A percentile compares a stretch with the other conserved stretches of the same genome.
Evolutionary conservation across 2,113 vertebrate species (phyloP).

Genomic region (Oreocharis arfaki): DNA sequence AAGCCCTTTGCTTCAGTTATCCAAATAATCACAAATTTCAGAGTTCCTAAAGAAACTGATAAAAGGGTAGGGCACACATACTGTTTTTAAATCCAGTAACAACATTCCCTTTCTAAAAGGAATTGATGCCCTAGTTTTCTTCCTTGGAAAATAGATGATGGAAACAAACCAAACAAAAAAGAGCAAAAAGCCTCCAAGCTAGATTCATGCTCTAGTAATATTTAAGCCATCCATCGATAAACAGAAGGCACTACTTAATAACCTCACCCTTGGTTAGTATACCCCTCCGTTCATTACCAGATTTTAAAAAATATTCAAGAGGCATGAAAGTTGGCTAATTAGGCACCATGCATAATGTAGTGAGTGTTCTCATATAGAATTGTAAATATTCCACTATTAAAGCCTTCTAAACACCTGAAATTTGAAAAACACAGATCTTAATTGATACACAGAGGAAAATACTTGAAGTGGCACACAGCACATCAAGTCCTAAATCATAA

Average conservation of each 20-base stretch:
- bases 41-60: not conserved
- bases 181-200: not conserved
- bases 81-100: not conserved
- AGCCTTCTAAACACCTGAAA: not conserved
- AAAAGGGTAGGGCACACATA: not conserved
- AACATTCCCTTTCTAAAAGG: not conserved
- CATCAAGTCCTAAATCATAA: not conserved
- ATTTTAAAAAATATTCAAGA: not conserved
- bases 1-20: not conserved
- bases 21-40: not conserved
- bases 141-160: not conserved
- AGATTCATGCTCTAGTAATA: not conserved
- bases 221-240: not conserved
- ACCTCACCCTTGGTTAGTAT: not conserved
- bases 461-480: not conserved
- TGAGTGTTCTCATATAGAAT: not conserved
- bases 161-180: not conserved
- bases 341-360: not conserved
- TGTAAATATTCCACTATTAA: not conserved
- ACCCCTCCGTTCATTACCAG: not conserved
- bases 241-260: not conserved
- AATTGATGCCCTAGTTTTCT: not conserved
- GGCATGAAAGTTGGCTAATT: not conserved
- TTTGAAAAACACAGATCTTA: not conserved
- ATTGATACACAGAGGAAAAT: not conserved